Percentiles rank a stretch among this genome's conserved stretches.
phyloP scores from a whole-genome alignment of 2,113 vertebrate genomes.

The Synodontis membranacea region DNA sequence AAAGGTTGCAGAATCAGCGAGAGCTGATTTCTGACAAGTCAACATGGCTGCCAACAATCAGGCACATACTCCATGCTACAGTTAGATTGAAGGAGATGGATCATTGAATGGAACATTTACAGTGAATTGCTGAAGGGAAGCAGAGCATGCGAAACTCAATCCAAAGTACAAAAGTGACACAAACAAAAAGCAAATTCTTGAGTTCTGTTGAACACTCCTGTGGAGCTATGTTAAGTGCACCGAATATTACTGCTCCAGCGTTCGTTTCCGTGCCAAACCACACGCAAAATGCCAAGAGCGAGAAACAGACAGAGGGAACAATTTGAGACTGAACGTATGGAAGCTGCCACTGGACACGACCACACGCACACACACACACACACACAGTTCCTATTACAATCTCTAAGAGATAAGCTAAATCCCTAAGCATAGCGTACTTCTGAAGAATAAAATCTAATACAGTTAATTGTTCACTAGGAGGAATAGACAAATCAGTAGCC shows the following conservation, averaged over 20 bases:
- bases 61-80: slow-evolving; percentile 32
- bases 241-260: slow-evolving; percentile 42
- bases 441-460: not conserved
- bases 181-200: slow-evolving; percentile 48
- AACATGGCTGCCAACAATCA: slow-evolving; percentile 40
- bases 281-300: not conserved
- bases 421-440: not conserved
- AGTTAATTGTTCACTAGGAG: not conserved
- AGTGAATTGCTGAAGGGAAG: slow-evolving; percentile 39
- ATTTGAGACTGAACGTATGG: slow-evolving; percentile 36
- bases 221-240: slow-evolving; percentile 37
- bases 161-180: slow-evolving; percentile 39
- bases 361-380: not conserved
- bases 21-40: slow-evolving; percentile 29
- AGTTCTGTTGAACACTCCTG: slow-evolving; percentile 42
- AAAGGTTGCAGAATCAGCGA: slow-evolving; percentile 31
- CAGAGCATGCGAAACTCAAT: slow-evolving; percentile 11
- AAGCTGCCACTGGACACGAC: slow-evolving; percentile 27
- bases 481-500: not conserved
- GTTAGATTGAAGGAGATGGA: slow-evolving; percentile 35
- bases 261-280: slow-evolving; percentile 39
- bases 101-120: slow-evolving; percentile 45
- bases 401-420: not conserved
- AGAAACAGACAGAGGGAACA: not conserved
- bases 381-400: not conserved